Evolutionary conservation across 1,140 invertebrate genomes (phyloP).

Genomic region (Zaprionus nigranus): DNA sequence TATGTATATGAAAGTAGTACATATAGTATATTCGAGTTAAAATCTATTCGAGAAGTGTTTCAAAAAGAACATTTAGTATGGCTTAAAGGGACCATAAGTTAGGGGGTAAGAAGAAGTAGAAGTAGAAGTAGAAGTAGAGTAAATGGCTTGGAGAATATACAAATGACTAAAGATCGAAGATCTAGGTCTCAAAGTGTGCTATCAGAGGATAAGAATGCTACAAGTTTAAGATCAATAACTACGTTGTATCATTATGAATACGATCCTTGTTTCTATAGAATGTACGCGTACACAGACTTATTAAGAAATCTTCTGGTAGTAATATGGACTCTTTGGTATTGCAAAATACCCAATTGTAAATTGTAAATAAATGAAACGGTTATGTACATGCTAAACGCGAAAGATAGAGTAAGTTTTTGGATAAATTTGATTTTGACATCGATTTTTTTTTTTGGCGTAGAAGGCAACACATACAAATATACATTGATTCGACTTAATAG

Average conservation of each 20-base stretch:
- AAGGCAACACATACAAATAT: conserved; percentile 59
- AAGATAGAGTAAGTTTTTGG: conserved; percentile 19
- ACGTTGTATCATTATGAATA: conserved; percentile 21
- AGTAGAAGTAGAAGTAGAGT: conserved; percentile 12
- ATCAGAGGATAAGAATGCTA: conserved; percentile 13
- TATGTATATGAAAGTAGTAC: background rate
- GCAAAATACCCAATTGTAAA: conserved; percentile 73
- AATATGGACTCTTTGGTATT: conserved; percentile 85
- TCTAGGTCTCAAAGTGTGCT: background rate
- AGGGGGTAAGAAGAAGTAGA: background rate
- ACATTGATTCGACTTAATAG: conserved; percentile 55
- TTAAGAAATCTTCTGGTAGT: conserved; percentile 85
- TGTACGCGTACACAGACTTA: conserved; percentile 72
- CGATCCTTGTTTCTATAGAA: conserved; percentile 10
- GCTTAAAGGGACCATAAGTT: background rate
- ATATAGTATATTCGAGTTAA: background rate
- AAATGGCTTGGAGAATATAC: conserved; percentile 18
- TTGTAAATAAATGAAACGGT: conserved; percentile 47
- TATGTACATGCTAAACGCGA: conserved; percentile 58
- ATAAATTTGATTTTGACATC: conserved; percentile 34
- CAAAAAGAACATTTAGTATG: conserved; percentile 6
- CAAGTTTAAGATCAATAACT: conserved; percentile 8
- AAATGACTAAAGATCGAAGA: conserved; percentile 1
- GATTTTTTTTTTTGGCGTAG: conserved; percentile 39
- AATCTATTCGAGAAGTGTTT: conserved; percentile 4